These are phyloP conservation scores for Sebastes kiyomatsui DNA, from an alignment of 2,797 vertebrate species.

Conservation along the genomic window DNA sequence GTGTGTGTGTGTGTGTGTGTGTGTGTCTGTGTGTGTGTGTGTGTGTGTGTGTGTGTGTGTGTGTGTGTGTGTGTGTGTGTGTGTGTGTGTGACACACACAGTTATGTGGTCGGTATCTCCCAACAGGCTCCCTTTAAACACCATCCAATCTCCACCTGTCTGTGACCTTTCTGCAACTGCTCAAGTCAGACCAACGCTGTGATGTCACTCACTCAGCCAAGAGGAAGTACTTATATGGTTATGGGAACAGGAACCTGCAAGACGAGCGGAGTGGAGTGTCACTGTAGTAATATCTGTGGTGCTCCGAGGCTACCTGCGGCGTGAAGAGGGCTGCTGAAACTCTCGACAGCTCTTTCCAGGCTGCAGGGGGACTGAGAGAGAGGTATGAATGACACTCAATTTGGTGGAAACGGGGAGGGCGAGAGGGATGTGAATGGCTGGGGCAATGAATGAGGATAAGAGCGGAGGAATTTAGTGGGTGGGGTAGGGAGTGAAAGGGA, in stretches of 20 bases:
- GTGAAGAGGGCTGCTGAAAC: constrained; percentile 25
- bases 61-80: constrained; percentile 8
- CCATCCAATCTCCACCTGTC: constrained; percentile 7
- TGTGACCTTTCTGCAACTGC: constrained; percentile 41
- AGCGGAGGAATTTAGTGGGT: constrained; percentile 52
- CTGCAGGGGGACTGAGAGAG: constrained; percentile 44
- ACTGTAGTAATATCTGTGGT: constrained; percentile 23
- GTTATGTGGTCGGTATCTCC: constrained; percentile 11
- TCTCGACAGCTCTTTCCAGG: constrained; percentile 26
- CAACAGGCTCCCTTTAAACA: constrained; percentile 15
- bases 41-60: constrained; percentile 1
- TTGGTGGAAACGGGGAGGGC: constrained; percentile 45
- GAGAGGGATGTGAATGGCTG: constrained; percentile 43
- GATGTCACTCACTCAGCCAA: constrained; percentile 45
- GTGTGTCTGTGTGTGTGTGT: constrained; percentile 21
- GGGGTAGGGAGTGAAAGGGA: constrained; percentile 46
- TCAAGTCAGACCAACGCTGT: constrained; percentile 21
- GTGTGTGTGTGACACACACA: constrained; percentile 12
- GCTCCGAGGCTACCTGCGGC: constrained; percentile 43
- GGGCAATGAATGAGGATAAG: constrained; percentile 51
- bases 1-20: constrained; percentile 3
- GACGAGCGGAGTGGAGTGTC: constrained; percentile 21
- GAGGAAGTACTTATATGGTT: constrained; percentile 67
- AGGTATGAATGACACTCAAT: constrained; percentile 64
- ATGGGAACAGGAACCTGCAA: constrained; percentile 32